Conservation (phyloP, 2,888 invertebrate genomes). For the Oscheius sp. region DNA sequence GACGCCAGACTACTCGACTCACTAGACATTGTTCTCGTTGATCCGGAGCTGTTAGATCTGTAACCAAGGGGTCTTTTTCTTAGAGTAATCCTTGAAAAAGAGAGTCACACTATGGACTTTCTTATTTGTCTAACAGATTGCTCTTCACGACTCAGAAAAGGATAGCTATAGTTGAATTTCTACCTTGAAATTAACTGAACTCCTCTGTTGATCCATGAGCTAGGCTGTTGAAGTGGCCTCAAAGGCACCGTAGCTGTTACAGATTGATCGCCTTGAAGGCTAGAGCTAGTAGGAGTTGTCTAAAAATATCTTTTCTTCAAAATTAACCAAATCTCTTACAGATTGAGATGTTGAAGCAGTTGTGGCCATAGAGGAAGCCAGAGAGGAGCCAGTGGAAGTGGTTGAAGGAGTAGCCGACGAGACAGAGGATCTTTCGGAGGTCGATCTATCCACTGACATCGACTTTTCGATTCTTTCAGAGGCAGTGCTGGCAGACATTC, state of each 20-base stretch:
- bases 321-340: too few relatives aligned
- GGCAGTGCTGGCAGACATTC: slow-evolving; percentile 1
- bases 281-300: slow-evolving; percentile 8
- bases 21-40: slow-evolving; percentile 3
- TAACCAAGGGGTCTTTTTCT: neutral
- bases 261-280: slow-evolving; percentile 38
- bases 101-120: too few relatives aligned
- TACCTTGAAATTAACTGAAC: slow-evolving; percentile 47
- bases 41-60: slow-evolving; percentile 18
- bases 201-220: slow-evolving; percentile 53
- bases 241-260: slow-evolving; percentile 46
- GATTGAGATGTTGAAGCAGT: slow-evolving; percentile 23
- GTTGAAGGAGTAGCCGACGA: neutral
- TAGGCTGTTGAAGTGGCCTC: slow-evolving; percentile 47
- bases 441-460: slow-evolving; percentile 12
- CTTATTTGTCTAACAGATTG: neutral
- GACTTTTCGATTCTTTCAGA: slow-evolving; percentile 5
- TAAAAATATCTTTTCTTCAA: neutral
- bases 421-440: neutral
- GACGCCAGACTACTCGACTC: neutral
- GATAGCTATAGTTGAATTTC: neutral
- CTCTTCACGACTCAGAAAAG: neutral
- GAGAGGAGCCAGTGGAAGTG: neutral
- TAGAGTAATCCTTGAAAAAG: neutral
- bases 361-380: neutral